These are phyloP conservation scores for Entelurus aequoreus DNA, from an alignment of 2,113 vertebrate species.

Conservation along the genomic window DNA sequence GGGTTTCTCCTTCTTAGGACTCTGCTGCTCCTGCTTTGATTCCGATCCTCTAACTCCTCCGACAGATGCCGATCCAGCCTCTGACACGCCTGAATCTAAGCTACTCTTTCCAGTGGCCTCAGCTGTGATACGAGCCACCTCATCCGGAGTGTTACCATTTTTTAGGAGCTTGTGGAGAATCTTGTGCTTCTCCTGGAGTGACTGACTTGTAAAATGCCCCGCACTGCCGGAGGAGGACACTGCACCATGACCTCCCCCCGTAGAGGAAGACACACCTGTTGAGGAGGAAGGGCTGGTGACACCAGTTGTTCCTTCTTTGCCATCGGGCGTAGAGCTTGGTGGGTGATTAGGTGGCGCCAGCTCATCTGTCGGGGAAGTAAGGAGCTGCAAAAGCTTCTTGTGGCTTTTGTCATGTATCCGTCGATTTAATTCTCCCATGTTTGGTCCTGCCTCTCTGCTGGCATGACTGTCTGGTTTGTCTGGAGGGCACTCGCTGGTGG, in stretches of 20 bases:
- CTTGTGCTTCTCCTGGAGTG: constrained; percentile 93
- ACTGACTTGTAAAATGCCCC: constrained; percentile 73
- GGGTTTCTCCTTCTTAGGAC: constrained; percentile 92
- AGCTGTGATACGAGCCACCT: constrained; percentile 94
- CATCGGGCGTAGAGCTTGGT: constrained; percentile 63
- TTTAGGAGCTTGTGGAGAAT: constrained; percentile 96
- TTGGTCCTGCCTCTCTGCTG: constrained; percentile 72
- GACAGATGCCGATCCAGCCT: constrained; percentile 72
- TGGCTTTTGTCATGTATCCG: constrained; percentile 82
- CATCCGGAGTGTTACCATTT: constrained; percentile 94
- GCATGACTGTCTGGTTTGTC: constrained; percentile 85
- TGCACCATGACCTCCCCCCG: constrained; percentile 72
- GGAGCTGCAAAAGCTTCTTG: constrained; percentile 92
- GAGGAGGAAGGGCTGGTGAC: constrained; percentile 88
- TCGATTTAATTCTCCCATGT: constrained; percentile 73
- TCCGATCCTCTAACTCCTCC: constrained; percentile 52
- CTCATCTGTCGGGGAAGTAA: constrained; percentile 89
- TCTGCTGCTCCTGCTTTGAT: constrained; percentile 87
- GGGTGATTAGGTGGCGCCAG: constrained; percentile 66
- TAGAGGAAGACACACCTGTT: constrained; percentile 86
- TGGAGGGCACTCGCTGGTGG: constrained; percentile 77
- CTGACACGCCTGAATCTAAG: constrained; percentile 70
- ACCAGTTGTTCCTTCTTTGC: constrained; percentile 75
- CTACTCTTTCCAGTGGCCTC: constrained; percentile 92
- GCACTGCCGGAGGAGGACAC: constrained; percentile 73